Evolutionary conservation across 2,888 invertebrate genomes (phyloP).

Genomic region (Drosophila pegasa): DNA sequence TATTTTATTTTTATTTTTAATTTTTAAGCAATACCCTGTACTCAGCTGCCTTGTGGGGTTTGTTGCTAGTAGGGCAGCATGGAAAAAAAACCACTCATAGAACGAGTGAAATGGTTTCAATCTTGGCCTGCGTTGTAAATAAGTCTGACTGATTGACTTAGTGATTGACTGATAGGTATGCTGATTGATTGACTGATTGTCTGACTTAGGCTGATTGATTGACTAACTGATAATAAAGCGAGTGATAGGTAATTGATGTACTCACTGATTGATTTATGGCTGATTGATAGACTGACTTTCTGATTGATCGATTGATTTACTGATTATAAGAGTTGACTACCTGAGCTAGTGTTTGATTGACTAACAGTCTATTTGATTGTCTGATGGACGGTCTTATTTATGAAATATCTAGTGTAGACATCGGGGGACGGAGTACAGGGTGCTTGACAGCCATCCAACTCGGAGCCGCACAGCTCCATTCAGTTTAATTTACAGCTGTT

Average conservation of each 20-base stretch:
- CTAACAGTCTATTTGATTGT: too few relatives aligned
- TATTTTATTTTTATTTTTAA: slow-evolving; percentile 32
- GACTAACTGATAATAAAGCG: not conserved
- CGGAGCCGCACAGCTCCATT: not conserved
- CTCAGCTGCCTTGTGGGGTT: not conserved
- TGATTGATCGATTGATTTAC: too few relatives aligned
- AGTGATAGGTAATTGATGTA: not conserved
- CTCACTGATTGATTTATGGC: not conserved
- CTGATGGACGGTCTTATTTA: too few relatives aligned
- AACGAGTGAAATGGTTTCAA: not conserved
- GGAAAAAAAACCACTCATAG: not conserved
- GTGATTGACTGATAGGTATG: too few relatives aligned
- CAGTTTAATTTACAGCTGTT: slow-evolving; percentile 1
- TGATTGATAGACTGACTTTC: too few relatives aligned
- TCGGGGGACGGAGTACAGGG: not conserved
- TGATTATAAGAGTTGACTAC: too few relatives aligned
- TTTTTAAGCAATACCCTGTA: slow-evolving; percentile 17
- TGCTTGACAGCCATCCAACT: not conserved
- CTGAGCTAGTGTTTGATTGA: too few relatives aligned
- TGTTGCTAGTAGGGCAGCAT: not conserved
- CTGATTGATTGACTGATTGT: not conserved
- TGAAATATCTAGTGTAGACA: too few relatives aligned
- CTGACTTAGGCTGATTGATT: not conserved
- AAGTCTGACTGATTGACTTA: not conserved
- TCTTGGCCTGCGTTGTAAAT: not conserved